A percentile compares a stretch with the other conserved stretches of the same genome.
Conservation (phyloP, 2,113 vertebrate species). For the Podilymbus podiceps region DNA sequence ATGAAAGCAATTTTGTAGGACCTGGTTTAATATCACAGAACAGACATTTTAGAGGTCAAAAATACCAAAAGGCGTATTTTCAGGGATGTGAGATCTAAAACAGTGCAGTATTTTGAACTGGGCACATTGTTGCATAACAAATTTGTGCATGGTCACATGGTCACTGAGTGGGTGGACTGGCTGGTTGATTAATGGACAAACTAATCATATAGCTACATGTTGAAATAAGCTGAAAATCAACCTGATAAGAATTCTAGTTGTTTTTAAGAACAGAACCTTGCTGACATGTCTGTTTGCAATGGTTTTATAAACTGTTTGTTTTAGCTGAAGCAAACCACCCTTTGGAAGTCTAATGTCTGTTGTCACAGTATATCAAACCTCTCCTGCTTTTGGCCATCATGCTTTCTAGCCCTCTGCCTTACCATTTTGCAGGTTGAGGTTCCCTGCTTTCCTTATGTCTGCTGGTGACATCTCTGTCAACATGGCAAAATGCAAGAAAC, state of each 20-base stretch:
- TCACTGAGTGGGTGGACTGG: not conserved
- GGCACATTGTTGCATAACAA: rapidly evolving
- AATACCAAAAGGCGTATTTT: not conserved
- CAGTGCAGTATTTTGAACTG: not conserved
- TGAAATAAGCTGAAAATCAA: not conserved
- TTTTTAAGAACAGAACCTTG: not conserved
- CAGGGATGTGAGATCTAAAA: not conserved
- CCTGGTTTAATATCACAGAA: not conserved
- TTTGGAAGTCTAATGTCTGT: not conserved
- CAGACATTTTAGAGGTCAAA: not conserved
- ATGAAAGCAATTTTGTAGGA: not conserved
- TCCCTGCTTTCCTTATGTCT: not conserved
- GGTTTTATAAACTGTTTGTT: not conserved
- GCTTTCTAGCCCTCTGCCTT: not conserved
- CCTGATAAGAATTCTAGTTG: not conserved
- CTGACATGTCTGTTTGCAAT: rapidly evolving
- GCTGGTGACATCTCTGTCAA: not conserved
- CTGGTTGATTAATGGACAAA: not conserved
- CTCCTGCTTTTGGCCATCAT: not conserved
- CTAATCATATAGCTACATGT: not conserved
- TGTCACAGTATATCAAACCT: not conserved
- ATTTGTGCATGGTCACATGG: not conserved
- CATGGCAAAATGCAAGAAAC: not conserved
- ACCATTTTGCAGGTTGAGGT: not conserved
- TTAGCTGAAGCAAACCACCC: not conserved